Base-by-base conservation (phyloP, 2,888 invertebrate genomes). In the Drosophila mimica region DNA sequence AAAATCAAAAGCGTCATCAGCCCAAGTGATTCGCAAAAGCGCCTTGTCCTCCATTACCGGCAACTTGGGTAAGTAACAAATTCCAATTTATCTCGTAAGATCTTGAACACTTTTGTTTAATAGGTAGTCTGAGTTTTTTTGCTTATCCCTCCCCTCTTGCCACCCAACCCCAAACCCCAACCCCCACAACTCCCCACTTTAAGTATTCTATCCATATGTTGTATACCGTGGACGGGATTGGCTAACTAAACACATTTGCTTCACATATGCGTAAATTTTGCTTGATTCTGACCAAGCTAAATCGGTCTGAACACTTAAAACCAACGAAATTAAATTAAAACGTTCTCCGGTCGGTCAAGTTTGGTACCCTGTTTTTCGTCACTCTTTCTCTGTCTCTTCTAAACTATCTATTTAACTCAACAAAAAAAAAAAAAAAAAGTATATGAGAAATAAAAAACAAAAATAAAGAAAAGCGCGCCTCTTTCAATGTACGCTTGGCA, bases 11-110 rank as follows among this genome's bases (percentile, higher is more conserved):
- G 93, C 93, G 87, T 93, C 93, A 91, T 92, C 93, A 91, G 93
- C 92, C 88, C 93, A 93, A 92, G 92, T 93, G 92, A 92, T 96
- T 95, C 96, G 95, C 95, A 96, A 96, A 96, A 96, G 96, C 94
- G 97, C 97, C 94, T 96, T 97, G 94, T 96, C 97, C 94, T 96
- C 97, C 95, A 96, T 98, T 94, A 96, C 97, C 93, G 96, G 96
- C 92, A 96, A 96, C 93, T 96, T 98, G 93, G 98, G 98, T 98
- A 95, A 98, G 98, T 97, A 79, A 76, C 84, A 73, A 80, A 79
- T 81, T 85, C 68, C 62, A 75, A 68, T 65, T 71, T 73, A 75
- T 38, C 25, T 65, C 59, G 38, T 84, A 78, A 74, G 74, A 78
- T 83, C 73, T 69, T 78, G 78, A 81, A 83, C 82, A 82, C 74